Conservation (phyloP, 1,140 invertebrate species). For the Diuraphis noxia region DNA sequence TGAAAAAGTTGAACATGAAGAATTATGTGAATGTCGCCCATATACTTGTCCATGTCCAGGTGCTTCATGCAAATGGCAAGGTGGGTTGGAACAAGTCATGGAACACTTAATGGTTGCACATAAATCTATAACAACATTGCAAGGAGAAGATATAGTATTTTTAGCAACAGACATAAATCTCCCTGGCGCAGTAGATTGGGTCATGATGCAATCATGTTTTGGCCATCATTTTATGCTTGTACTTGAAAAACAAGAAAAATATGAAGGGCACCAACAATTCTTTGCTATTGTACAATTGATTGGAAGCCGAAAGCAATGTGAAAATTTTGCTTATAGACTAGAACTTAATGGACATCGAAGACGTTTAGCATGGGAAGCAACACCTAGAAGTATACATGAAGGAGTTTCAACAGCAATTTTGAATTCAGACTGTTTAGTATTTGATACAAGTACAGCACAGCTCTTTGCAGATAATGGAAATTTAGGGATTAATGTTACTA, state of each 20-base stretch:
- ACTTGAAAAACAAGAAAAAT: conserved; percentile 98
- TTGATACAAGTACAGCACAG: conserved; percentile 97
- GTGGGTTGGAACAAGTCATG: conserved; percentile 94
- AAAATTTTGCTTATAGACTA: conserved; percentile 97
- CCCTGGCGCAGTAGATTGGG: conserved; percentile 99
- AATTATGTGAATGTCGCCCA: conserved; percentile 95
- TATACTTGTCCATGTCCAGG: conserved; percentile 98
- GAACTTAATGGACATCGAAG: conserved; percentile 94
- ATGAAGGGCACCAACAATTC: conserved; percentile 96
- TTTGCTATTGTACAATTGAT: conserved; percentile 99
- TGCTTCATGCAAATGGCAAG: conserved; percentile 98
- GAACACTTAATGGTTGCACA: conserved; percentile 95
- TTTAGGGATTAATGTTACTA: conserved; percentile 99
- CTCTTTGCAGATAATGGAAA: conserved; percentile 99
- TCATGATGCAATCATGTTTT: conserved; percentile 99
- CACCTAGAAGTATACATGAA: conserved; percentile 97
- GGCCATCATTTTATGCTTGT: conserved; percentile 99
- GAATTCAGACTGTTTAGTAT: conserved; percentile 97
- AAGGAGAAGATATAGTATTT: conserved; percentile 98
- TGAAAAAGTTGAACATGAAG: conserved; percentile 97
- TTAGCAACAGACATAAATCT: conserved; percentile 99
- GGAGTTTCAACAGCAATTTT: conserved; percentile 97
- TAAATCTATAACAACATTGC: conserved; percentile 98
- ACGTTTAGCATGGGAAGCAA: conserved; percentile 97
- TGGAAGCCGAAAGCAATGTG: conserved; percentile 97